phyloP scores from a whole-genome alignment of 2,888 invertebrate species.

The Cyaniris semiargus region DNA sequence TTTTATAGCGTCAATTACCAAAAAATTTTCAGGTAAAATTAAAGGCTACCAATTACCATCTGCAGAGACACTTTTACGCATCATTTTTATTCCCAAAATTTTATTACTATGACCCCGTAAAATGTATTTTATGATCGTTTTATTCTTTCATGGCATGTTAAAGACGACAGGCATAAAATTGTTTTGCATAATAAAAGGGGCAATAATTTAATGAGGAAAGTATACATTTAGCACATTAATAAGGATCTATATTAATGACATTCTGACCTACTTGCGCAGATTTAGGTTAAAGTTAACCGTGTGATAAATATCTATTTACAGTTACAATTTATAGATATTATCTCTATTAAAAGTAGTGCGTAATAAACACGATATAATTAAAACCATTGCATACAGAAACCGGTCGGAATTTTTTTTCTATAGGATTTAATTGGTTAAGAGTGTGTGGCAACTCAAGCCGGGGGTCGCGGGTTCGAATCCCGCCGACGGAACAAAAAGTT shows the following conservation, averaged over 20 bases:
- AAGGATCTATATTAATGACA: not conserved
- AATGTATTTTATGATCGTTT: constrained; percentile 16
- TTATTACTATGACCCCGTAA: not conserved
- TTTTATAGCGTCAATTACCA: not conserved
- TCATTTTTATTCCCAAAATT: not conserved
- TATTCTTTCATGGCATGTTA: constrained; percentile 13
- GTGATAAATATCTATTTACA: too few species aligned
- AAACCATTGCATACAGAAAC: too few species aligned
- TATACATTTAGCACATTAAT: not conserved
- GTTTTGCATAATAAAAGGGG: not conserved
- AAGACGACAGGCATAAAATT: not conserved
- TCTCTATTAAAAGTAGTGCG: too few species aligned
- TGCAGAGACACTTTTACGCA: not conserved
- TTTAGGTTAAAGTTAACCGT: too few species aligned
- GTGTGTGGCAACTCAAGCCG: too few species aligned
- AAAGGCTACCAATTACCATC: not conserved
- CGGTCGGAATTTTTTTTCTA: too few species aligned
- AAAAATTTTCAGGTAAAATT: not conserved
- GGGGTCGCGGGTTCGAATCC: too few species aligned
- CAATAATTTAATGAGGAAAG: not conserved
- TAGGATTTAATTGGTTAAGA: too few species aligned
- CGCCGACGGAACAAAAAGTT: too few species aligned
- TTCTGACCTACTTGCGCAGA: too few species aligned
- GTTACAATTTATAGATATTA: too few species aligned
- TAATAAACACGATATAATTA: too few species aligned